These are phyloP conservation scores for Lates calcarifer DNA, from an alignment of 2,113 vertebrate species.

Conservation along the genomic window DNA sequence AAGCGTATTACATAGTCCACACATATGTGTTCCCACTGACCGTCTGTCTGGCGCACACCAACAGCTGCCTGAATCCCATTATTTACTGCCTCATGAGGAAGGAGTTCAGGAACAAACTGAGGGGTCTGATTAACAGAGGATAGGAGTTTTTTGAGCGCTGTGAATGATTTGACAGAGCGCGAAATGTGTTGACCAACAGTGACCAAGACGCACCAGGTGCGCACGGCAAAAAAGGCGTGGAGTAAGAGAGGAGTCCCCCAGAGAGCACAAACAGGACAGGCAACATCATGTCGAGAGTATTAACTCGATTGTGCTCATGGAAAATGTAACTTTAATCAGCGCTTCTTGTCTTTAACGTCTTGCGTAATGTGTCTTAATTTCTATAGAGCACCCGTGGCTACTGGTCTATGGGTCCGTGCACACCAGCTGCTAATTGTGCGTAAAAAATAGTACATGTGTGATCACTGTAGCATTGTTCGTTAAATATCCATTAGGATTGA, in stretches of 20 bases:
- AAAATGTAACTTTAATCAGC: neutral
- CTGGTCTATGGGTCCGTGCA: neutral
- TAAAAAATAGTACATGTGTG: neutral
- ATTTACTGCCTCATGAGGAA: conserved; percentile 85
- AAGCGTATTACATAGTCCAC: conserved; percentile 82
- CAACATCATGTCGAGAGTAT: neutral
- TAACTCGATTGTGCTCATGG: neutral
- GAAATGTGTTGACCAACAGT: neutral
- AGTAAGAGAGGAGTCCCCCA: neutral
- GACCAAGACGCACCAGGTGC: conserved; percentile 30
- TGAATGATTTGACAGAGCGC: neutral
- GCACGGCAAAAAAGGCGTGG: neutral
- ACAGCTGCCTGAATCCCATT: conserved; percentile 87
- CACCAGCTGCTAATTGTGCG: neutral
- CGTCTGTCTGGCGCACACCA: conserved; percentile 85
- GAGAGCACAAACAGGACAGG: neutral
- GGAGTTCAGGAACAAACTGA: conserved; percentile 83
- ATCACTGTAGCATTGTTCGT: neutral
- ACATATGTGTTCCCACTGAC: conserved; percentile 86
- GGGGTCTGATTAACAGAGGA: conserved; percentile 63
- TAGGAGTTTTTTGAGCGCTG: conserved; percentile 2
- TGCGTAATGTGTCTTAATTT: neutral
- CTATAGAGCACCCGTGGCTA: neutral
- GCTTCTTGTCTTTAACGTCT: conserved; percentile 7
- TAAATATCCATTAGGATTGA: neutral